Base-by-base conservation (phyloP, 2,113 vertebrate genomes). In the Neotoma lepida region DNA sequence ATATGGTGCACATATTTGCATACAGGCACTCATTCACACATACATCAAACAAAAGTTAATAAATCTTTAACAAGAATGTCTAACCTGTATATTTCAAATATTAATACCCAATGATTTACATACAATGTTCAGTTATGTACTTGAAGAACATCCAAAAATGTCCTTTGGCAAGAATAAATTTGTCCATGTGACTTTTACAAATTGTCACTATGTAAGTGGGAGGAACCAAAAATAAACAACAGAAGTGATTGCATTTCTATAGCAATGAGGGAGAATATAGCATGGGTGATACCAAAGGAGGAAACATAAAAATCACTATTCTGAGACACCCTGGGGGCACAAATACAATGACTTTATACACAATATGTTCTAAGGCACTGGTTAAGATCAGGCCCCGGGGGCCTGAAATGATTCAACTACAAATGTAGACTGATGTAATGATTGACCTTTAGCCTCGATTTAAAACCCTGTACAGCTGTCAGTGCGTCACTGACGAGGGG, bases 81-180 rank as follows among this genome's bases (percentile, higher is more conserved):
- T 58, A 84, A 18, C 28, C 28, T 77, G 35, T 20, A 18, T 26
- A 64, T 86, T 90, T 93, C 41, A 92, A 89, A 92, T 78, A 86
- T 0, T 74, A 66, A 88, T 70, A 41, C 66, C 13, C n/a, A 73
- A 30, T 13, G 66, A 30, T 78, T 51, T 12, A 82, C 7, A 84
- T 12, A 82, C 7, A 84, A 30, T 49, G 39, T 61, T 84, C 78
- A 74, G 68, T 44, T 86, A 74, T 86, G 30, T n/a, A 70, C 0
- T 20, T 2, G 39, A 82, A 84, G n/a, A 54, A 81, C 49, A 51
- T 13, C 54, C 35, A 51, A 87, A 94, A 78, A 49, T 26, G 28
- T 18, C 56, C 12, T 80, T 85, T 95, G 82, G 41, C 4, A 90
- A 88, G 44, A 95, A 91, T 84, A 78, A 87, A 94, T 30, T 78